Conservation (phyloP, 53 echinoderm and acorn worm species). For the Pentamera pediparva region DNA sequence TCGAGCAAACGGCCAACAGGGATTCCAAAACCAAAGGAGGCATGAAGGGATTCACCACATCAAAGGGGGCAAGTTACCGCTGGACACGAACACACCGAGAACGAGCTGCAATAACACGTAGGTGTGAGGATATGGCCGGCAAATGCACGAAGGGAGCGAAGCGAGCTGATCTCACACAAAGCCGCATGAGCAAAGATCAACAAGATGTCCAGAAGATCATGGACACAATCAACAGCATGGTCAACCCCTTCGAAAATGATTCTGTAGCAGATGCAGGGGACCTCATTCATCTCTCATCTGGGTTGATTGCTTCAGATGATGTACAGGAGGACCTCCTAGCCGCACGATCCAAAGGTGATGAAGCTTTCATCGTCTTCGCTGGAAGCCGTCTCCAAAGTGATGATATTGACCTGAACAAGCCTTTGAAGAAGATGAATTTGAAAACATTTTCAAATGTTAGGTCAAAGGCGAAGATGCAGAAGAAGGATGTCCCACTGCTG, state of each 20-base stretch:
- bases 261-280: neutral
- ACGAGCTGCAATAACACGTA: conserved; percentile 42
- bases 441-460: conserved; percentile 43
- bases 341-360: neutral
- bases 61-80: conserved; percentile 49
- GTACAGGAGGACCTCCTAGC: neutral
- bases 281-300: conserved; percentile 8
- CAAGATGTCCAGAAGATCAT: neutral
- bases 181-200: neutral
- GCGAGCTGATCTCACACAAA: neutral
- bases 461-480: neutral
- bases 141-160: neutral
- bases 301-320: neutral
- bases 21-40: conserved; percentile 69
- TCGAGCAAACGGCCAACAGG: conserved; percentile 63
- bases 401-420: neutral
- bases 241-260: conserved; percentile 4
- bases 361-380: neutral
- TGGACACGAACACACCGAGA: conserved; percentile 42
- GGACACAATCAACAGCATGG: neutral
- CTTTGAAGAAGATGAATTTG: conserved; percentile 39
- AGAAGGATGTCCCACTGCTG: conserved; percentile 38
- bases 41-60: conserved; percentile 48
- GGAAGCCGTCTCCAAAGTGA: neutral
- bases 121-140: conserved; percentile 52